Base-by-base conservation (phyloP, 1,140 invertebrate species). In the Luehdorfia chinensis region DNA sequence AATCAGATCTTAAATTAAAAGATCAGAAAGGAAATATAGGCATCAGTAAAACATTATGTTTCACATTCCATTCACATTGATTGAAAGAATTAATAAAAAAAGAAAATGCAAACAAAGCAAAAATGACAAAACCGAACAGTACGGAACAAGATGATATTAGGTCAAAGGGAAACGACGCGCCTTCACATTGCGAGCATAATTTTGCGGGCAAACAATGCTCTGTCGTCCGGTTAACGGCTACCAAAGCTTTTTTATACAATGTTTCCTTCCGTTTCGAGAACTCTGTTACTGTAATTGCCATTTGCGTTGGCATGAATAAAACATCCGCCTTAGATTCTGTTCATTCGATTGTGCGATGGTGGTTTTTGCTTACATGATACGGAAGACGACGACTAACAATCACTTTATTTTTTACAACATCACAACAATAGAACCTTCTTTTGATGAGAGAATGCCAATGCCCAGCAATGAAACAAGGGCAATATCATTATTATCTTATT, bases 241-340 rank as follows among this genome's bases (percentile, higher is more conserved):
- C 52, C 60, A 53, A 61, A 69, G 63, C 39, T 57, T 69, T 73
- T 68, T 68, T 66, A 61, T 65, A 61, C 47, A 49, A 62, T 52
- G 51, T 49, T 59, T 57, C 56, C 55, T 64, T 63, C 61, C 58
- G 41, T 50, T 34, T 44, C 37, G 44, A 59, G 50, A 50, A 56
- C 52, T 64, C 55, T 53, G 59, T 71, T 66, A 59, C 57, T 61
- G 60, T 65, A 66, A 65, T 66, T 61, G 66, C 55, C 51, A 56
- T 52, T 70, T 70, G 56, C 48, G 57, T 48, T 16, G 34, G n/a
- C 46, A 63, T 70, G 70, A 66, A 74, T 74, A 70, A 74, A 66
- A 68, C 66, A 67, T 69, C 55, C 44, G 55, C 48, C 50, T 64
- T 58, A 36, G 58, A 66, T 58, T 61, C 45, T 60, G 62, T 43